Evolutionary conservation across 2,888 invertebrate species (phyloP), one percentile per base, ranked within the genome.

Genomic region (Athalia circularis): DNA sequence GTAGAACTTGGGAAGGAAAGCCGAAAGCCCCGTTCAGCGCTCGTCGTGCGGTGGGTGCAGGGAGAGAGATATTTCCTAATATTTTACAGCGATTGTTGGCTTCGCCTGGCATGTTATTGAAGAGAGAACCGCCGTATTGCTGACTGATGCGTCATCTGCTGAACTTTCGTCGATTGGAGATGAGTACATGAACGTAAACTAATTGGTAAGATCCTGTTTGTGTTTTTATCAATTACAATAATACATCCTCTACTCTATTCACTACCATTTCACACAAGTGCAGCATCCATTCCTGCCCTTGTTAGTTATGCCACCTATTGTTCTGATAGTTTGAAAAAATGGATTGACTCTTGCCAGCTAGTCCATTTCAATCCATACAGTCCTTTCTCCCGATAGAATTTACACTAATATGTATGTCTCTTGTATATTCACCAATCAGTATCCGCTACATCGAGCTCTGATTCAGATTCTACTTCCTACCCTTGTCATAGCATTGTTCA

Each of bases 181-280:
- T 59, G 72, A n/a, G 7, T 59, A 59, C 57, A 47, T 59, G 45
- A 57, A 57, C 59, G 13, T 47, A 47, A 72, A 11, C 9, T 45
- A 59, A 72, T 47, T 62, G 75, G 75, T 75, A 52, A 75, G 75
- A 75, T 75, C 62, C 75, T 75, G 64, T 75, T 62, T 75, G 13
- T 75, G 29, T 64, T 64, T 62, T 50, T 62, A 72, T 72, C 15
- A 13, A 59, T 47, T 72, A 9, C 6, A 72, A 72, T 9, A 72
- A n/a, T 75, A 45, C 48, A 75, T 75, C 62, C 50, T 75, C 29
- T 72, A 29, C 68, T 72, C 45, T 70, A 62, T 64, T 64, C 75
- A 62, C 75, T 75, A 50, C 62, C 75, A 75, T 64, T 72, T 62
- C 75, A 62, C 11, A 75, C 75, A 50, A 61, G 43, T 29, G 50